These are phyloP conservation scores for Ophion obscuratus DNA, from an alignment of 2,888 invertebrate genomes.

Conservation along the genomic window DNA sequence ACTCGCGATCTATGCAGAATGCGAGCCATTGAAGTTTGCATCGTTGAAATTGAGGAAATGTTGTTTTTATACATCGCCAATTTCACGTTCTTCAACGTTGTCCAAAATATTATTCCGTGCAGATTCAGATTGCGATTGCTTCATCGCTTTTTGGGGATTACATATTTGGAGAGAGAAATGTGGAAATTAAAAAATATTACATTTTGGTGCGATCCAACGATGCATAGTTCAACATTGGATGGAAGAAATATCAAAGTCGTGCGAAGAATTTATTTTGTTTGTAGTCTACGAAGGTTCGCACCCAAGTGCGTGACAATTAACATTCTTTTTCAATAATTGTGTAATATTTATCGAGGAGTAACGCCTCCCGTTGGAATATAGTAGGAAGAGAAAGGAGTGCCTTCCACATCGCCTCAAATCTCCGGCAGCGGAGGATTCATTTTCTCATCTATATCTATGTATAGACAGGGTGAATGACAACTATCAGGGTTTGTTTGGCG, in stretches of 20 bases:
- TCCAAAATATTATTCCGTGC: too few relatives aligned
- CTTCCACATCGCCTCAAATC: conserved; percentile 38
- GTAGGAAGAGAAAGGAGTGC: not conserved
- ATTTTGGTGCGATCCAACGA: not conserved
- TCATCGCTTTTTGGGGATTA: too few relatives aligned
- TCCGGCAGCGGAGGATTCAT: conserved; percentile 36
- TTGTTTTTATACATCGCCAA: conserved; percentile 43
- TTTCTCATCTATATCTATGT: not conserved
- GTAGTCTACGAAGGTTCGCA: not conserved
- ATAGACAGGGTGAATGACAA: not conserved
- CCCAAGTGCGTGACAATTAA: not conserved
- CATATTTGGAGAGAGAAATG: too few relatives aligned
- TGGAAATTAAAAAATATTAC: not conserved
- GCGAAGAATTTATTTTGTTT: not conserved
- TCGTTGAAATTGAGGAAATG: too few relatives aligned
- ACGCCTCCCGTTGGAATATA: not conserved
- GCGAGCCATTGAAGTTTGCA: too few relatives aligned
- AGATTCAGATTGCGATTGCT: too few relatives aligned
- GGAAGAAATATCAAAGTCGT: not conserved
- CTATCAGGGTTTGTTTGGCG: too few relatives aligned
- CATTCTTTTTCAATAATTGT: not conserved
- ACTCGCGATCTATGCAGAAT: not conserved
- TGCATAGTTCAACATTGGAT: not conserved
- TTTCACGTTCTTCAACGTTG: not conserved
- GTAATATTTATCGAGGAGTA: not conserved